phyloP scores from a whole-genome alignment of 2,797 vertebrate genomes.

The Bradypodion pumilum region DNA sequence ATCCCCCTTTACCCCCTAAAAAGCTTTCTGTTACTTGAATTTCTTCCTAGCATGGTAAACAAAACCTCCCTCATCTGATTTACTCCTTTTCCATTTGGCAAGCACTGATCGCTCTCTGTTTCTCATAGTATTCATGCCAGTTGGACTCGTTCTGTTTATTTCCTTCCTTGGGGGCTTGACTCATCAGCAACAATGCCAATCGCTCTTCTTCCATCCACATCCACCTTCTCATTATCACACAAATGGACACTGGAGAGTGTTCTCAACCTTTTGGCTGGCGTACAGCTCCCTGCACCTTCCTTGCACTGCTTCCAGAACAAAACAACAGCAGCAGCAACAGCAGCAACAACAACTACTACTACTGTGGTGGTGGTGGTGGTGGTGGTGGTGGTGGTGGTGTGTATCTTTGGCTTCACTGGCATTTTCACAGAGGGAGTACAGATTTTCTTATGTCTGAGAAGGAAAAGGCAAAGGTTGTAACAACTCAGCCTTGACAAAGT shows the following conservation, averaged over 20 bases:
- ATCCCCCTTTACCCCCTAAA: constrained; percentile 37
- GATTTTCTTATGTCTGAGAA: not conserved
- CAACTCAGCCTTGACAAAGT: not conserved
- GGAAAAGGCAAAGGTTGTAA: not conserved
- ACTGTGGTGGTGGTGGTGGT: no score
- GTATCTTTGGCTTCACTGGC: not conserved
- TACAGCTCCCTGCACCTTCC: not conserved
- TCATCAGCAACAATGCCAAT: constrained; percentile 13
- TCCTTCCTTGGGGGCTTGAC: constrained; percentile 21
- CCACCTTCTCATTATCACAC: constrained; percentile 8
- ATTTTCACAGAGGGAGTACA: not conserved
- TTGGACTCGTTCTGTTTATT: constrained; percentile 29
- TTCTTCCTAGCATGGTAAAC: constrained; percentile 34
- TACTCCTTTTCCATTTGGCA: constrained; percentile 39
- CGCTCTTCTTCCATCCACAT: constrained; percentile 11
- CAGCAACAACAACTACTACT: no score
- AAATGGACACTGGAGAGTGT: not conserved
- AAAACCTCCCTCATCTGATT: constrained; percentile 32
- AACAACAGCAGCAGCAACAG: no score
- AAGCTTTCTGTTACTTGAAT: constrained; percentile 37
- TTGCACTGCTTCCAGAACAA: no score
- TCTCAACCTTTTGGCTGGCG: not conserved
- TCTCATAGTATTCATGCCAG: constrained; percentile 16
- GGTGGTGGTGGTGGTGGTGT: no score
- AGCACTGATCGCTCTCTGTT: not conserved